These are phyloP conservation scores for Galerucella calmariensis DNA, from an alignment of 2,888 invertebrate genomes.

Conservation along the genomic window DNA sequence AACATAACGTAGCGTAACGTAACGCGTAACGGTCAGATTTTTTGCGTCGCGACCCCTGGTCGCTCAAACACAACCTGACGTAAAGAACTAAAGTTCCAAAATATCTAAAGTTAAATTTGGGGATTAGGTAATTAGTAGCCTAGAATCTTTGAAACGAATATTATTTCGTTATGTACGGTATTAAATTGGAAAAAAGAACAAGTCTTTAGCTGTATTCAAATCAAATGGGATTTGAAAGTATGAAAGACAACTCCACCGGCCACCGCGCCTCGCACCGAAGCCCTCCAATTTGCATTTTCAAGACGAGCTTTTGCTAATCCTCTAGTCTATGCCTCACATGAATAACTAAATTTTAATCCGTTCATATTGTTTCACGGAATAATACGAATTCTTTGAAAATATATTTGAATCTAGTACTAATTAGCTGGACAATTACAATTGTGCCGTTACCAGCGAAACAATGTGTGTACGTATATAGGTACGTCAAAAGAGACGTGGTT, in stretches of 20 bases:
- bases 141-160: background rate
- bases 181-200: background rate
- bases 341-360: conserved; percentile 33
- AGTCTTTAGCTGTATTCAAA: background rate
- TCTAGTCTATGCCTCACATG: conserved; percentile 28
- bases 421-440: conserved; percentile 18
- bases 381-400: conserved; percentile 32
- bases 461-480: background rate
- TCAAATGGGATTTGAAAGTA: conserved; percentile 63
- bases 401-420: conserved; percentile 23
- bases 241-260: conserved; percentile 58
- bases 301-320: conserved; percentile 57
- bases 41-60: no score
- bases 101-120: no score
- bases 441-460: background rate
- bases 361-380: conserved; percentile 27
- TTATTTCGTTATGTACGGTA: background rate
- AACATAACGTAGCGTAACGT: no score
- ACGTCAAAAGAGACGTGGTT: no score
- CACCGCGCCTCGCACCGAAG: conserved; percentile 59
- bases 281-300: conserved; percentile 62
- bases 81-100: no score
- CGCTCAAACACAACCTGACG: no score
- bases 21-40: no score
- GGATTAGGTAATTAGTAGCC: no score